Percentiles rank a stretch among this genome's conserved stretches.
These are phyloP conservation scores for Acropora tenuis DNA, from an alignment of 64 coral and sea anemone species.

Conservation along the genomic window DNA sequence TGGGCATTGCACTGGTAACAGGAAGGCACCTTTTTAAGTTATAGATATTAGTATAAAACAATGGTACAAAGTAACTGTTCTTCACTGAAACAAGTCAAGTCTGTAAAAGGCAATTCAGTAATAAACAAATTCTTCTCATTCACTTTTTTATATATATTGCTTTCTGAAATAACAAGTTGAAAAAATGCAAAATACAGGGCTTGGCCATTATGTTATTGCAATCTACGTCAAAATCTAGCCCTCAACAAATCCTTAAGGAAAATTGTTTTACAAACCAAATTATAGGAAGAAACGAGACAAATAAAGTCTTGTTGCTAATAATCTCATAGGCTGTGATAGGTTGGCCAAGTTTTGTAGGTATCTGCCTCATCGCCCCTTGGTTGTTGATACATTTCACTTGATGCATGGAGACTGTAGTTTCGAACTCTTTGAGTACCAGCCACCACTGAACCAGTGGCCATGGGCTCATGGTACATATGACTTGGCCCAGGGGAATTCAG, in stretches of 20 bases:
- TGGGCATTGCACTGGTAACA: background rate
- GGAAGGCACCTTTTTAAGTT: background rate
- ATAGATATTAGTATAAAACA: background rate
- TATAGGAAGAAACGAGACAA: background rate
- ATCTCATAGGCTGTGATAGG: background rate
- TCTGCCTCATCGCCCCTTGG: background rate
- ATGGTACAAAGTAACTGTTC: background rate
- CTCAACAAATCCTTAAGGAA: background rate
- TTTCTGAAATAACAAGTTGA: background rate
- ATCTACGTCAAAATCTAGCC: background rate
- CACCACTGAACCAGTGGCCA: background rate
- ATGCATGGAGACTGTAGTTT: background rate
- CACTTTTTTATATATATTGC: background rate
- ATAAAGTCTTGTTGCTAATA: background rate
- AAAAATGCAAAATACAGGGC: background rate
- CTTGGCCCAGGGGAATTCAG: background rate
- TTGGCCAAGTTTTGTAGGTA: background rate
- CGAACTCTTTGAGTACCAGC: background rate
- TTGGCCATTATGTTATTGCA: background rate
- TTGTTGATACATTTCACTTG: conserved; percentile 8
- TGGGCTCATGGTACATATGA: background rate
- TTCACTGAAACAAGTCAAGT: background rate
- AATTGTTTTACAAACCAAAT: background rate
- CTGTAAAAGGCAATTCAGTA: background rate
- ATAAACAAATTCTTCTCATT: background rate